phyloP scores from a whole-genome alignment of 2,113 vertebrate species.

The Nannospalax galili region DNA sequence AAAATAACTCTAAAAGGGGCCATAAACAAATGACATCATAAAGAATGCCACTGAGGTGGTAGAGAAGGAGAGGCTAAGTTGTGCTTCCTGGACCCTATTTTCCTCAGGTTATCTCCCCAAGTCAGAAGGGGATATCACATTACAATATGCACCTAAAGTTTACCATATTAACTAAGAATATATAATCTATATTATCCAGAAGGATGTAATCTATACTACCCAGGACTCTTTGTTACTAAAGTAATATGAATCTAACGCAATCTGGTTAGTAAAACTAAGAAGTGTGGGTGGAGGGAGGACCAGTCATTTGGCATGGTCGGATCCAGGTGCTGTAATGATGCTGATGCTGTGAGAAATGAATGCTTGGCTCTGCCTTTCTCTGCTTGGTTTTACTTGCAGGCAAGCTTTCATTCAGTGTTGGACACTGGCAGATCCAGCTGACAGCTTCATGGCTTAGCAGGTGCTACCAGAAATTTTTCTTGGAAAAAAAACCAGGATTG shows the following conservation, averaged over 20 bases:
- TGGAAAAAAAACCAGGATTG: conserved; percentile 4
- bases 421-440: neutral
- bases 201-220: neutral
- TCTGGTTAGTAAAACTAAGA: neutral
- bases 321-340: neutral
- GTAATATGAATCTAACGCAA: neutral
- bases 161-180: neutral
- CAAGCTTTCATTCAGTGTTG: neutral
- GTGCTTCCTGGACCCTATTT: neutral
- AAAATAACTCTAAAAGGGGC: neutral
- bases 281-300: neutral
- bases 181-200: neutral
- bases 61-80: neutral
- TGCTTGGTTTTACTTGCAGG: neutral
- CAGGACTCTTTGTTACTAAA: neutral
- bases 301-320: neutral
- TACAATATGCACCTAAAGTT: neutral
- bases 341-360: neutral
- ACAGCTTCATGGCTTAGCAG: neutral
- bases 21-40: neutral
- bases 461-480: neutral
- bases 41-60: neutral
- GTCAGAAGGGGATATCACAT: neutral
- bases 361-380: conserved; percentile 1
- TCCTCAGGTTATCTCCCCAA: neutral